A percentile compares a stretch with the other conserved stretches of the same genome.
These are phyloP conservation scores for Melieria crassipennis DNA, from an alignment of 2,888 invertebrate genomes.

Conservation along the genomic window DNA sequence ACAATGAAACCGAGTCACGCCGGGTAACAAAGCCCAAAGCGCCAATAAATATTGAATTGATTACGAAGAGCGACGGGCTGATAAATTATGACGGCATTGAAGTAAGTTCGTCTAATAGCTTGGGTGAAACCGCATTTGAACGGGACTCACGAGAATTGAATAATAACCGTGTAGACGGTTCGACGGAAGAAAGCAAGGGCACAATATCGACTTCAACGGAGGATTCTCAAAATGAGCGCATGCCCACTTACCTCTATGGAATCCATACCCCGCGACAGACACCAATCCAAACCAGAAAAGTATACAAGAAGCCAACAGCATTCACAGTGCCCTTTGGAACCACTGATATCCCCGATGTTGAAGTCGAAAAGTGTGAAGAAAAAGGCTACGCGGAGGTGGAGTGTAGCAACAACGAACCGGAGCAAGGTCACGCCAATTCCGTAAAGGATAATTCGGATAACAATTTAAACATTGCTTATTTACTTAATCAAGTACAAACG, in stretches of 20 bases:
- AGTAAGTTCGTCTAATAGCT: conserved; percentile 41
- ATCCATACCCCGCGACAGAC: conserved; percentile 34
- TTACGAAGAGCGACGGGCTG: not conserved
- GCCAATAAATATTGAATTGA: conserved; percentile 30
- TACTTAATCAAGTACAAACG: conserved; percentile 1
- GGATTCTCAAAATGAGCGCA: conserved; percentile 25
- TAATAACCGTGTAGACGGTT: conserved; percentile 15
- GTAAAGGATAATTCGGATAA: conserved; percentile 9
- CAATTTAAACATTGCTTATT: conserved; percentile 20
- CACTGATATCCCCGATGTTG: not conserved
- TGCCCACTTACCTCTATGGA: conserved; percentile 49
- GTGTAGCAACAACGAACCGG: too few species aligned
- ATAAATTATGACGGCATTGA: conserved; percentile 35
- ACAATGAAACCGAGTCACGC: conserved; percentile 2
- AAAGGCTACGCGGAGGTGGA: not conserved
- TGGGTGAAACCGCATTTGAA: conserved; percentile 40
- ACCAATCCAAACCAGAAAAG: conserved; percentile 23
- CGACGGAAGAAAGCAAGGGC: too few species aligned
- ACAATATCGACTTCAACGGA: too few species aligned
- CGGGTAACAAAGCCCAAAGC: conserved; percentile 19
- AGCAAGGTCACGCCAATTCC: too few species aligned
- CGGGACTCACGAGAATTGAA: conserved; percentile 40
- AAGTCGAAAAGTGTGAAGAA: not conserved
- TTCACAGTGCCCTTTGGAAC: conserved; percentile 49
- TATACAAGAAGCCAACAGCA: conserved; percentile 45